phyloP scores from a whole-genome alignment of 2,797 vertebrate genomes.

The Triplophysa bombifrons region DNA sequence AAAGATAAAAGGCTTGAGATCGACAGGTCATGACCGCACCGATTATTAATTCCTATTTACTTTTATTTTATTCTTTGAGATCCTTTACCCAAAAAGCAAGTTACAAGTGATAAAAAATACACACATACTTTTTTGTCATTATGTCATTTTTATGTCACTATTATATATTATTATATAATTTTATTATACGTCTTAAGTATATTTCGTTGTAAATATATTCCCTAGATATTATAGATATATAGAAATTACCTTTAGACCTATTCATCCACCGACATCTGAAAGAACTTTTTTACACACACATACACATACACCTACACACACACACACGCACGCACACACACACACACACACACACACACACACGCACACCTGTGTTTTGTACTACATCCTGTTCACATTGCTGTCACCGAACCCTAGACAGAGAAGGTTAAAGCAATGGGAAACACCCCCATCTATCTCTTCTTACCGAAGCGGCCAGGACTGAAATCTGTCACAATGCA shows the following conservation, averaged over 20 bases:
- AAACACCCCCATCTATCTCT: constrained; percentile 50
- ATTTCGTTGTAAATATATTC: no score
- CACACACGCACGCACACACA: background rate
- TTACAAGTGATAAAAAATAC: background rate
- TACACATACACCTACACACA: no score
- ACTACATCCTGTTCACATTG: constrained; percentile 50
- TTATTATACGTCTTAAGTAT: no score
- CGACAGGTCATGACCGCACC: background rate
- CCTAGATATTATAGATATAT: no score
- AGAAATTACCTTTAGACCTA: background rate
- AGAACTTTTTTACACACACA: background rate
- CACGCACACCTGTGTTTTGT: constrained; percentile 14
- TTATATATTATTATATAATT: no score
- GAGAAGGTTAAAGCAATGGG: constrained; percentile 59
- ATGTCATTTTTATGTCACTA: no score
- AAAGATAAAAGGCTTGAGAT: constrained; percentile 7
- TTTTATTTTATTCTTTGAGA: background rate
- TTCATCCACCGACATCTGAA: constrained; percentile 3
- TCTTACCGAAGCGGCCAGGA: background rate
- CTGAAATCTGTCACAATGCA: constrained; percentile 43
- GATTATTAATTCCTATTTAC: background rate
- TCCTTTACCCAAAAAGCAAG: background rate
- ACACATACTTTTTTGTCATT: background rate
- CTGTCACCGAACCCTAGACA: constrained; percentile 37
- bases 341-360: background rate